phyloP scores from a whole-genome alignment of 64 coral and sea anemone genomes.

The Trachythela sp. region DNA sequence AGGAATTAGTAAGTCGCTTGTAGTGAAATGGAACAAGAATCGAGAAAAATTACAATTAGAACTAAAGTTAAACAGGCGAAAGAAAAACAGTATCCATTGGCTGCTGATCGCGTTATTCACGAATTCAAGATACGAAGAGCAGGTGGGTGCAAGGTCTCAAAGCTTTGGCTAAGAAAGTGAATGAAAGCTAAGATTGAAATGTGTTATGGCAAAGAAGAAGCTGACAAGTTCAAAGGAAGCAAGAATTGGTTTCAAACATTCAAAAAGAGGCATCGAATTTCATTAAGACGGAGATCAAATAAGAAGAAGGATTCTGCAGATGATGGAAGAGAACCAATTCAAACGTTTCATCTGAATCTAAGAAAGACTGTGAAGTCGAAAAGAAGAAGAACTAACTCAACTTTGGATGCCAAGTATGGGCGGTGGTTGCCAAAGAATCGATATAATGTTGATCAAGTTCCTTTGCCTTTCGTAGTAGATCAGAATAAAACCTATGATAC shows the following conservation, averaged over 20 bases:
- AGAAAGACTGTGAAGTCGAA: constrained; percentile 10
- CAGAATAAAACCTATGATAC: constrained; percentile 11
- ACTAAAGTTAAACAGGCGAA: background rate
- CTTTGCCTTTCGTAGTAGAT: background rate
- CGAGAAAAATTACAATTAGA: background rate
- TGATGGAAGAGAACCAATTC: constrained; percentile 22
- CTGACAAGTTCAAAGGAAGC: constrained; percentile 18
- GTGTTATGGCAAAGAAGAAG: constrained; percentile 24
- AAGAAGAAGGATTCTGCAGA: constrained; percentile 23
- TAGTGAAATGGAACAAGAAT: constrained; percentile 42
- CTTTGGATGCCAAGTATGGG: constrained; percentile 2
- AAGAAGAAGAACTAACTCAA: background rate
- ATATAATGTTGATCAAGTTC: constrained; percentile 11
- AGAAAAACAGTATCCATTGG: constrained; percentile 25
- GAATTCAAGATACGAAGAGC: constrained; percentile 36
- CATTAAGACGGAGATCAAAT: constrained; percentile 26
- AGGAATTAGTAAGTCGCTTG: constrained; percentile 25
- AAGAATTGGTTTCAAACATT: constrained; percentile 28
- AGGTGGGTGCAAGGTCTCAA: constrained; percentile 31
- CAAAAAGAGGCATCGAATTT: background rate
- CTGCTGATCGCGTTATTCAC: background rate
- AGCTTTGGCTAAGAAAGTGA: constrained; percentile 26
- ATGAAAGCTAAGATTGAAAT: constrained; percentile 33
- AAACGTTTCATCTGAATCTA: constrained; percentile 11
- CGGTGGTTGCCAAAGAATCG: background rate